Evolutionary conservation across 2,797 vertebrate species (phyloP).

Genomic region (Scarus forsteni): DNA sequence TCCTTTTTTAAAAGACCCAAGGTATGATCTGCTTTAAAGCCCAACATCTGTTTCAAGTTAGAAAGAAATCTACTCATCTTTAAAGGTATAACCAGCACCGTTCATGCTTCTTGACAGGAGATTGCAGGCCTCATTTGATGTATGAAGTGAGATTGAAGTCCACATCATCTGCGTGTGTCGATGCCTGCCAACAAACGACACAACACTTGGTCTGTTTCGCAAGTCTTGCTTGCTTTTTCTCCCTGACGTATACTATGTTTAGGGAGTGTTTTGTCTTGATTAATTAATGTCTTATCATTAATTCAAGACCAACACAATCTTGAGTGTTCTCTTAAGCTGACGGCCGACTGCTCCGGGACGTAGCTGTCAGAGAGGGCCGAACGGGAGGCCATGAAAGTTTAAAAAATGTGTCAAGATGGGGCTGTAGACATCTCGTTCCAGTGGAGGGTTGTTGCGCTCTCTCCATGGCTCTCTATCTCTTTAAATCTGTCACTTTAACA

Average conservation of each 20-base stretch:
- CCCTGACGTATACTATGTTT: slow-evolving; percentile 51
- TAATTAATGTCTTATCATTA: slow-evolving; percentile 69
- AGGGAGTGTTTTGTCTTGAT: slow-evolving; percentile 51
- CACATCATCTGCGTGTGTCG: slow-evolving; percentile 9
- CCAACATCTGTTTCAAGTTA: slow-evolving; percentile 85
- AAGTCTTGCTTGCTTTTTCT: slow-evolving; percentile 35
- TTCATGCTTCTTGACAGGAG: slow-evolving; percentile 48
- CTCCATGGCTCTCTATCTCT: slow-evolving; percentile 47
- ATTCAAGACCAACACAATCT: slow-evolving; percentile 68
- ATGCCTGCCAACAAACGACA: slow-evolving; percentile 42
- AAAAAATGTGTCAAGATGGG: slow-evolving; percentile 57
- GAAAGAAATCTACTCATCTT: slow-evolving; percentile 37
- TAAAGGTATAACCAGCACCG: slow-evolving; percentile 31
- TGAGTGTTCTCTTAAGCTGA: slow-evolving; percentile 60
- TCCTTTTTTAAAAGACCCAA: slow-evolving; percentile 73
- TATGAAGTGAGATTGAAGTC: slow-evolving; percentile 54
- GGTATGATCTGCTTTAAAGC: slow-evolving; percentile 86
- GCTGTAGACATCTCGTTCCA: slow-evolving; percentile 59
- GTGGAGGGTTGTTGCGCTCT: slow-evolving; percentile 40
- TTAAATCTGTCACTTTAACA: slow-evolving; percentile 70
- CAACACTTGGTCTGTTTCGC: slow-evolving; percentile 41
- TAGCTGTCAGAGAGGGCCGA: slow-evolving; percentile 36
- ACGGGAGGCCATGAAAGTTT: slow-evolving; percentile 66
- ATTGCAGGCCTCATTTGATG: slow-evolving; percentile 50
- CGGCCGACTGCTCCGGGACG: slow-evolving; percentile 30